Conservation (phyloP, 2,888 invertebrate genomes). For the Cheiracanthium punctorium region DNA sequence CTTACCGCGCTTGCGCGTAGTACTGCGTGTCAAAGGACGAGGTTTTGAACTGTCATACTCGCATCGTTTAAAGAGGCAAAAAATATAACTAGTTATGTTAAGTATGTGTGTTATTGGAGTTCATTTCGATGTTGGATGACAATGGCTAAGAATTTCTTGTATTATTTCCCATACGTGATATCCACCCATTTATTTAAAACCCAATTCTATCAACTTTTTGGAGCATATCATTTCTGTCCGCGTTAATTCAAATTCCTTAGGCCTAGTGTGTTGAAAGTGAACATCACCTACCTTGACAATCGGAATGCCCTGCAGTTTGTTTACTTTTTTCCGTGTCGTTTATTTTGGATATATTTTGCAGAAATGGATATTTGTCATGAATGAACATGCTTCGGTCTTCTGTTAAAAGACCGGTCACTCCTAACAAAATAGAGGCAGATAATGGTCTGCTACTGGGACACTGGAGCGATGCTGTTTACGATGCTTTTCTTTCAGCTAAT, state of each 20-base stretch:
- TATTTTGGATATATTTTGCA: neutral
- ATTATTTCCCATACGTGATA: constrained; percentile 26
- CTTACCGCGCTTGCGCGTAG: constrained; percentile 61
- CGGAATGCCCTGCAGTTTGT: constrained; percentile 33
- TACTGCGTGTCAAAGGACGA: constrained; percentile 67
- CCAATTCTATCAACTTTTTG: constrained; percentile 41
- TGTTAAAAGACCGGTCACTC: constrained; percentile 75
- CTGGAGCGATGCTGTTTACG: constrained; percentile 77
- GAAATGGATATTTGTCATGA: constrained; percentile 37
- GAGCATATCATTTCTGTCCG: constrained; percentile 26
- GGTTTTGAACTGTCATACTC: constrained; percentile 62
- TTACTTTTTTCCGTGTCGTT: constrained; percentile 29
- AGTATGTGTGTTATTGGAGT: constrained; percentile 67
- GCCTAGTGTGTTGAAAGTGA: constrained; percentile 29
- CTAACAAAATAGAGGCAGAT: constrained; percentile 70
- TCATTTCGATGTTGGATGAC: constrained; percentile 68
- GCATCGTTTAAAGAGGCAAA: constrained; percentile 36
- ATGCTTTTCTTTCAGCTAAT: constrained; percentile 77
- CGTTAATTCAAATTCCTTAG: constrained; percentile 55
- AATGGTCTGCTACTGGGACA: constrained; percentile 73
- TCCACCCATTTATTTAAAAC: constrained; percentile 42
- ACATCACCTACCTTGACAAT: neutral
- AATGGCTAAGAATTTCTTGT: constrained; percentile 35
- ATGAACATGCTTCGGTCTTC: constrained; percentile 75
- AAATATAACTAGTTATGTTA: constrained; percentile 61